These are phyloP conservation scores for Scalopus aquaticus DNA, from an alignment of 2,113 vertebrate genomes.

Conservation along the genomic window DNA sequence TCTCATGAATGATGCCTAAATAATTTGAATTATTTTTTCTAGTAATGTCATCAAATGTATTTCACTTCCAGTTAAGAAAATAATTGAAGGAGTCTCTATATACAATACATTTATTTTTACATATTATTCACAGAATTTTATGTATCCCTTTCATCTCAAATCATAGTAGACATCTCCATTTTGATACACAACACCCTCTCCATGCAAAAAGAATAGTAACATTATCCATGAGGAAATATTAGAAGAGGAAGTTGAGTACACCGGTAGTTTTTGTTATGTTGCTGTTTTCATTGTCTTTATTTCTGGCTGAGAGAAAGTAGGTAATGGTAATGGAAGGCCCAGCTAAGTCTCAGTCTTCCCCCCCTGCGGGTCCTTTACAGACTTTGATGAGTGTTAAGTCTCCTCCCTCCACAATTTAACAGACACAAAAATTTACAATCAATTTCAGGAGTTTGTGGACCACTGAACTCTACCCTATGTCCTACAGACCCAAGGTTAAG, in stretches of 20 bases:
- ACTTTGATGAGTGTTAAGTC: not conserved
- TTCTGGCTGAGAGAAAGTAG: not conserved
- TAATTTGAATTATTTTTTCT: not conserved
- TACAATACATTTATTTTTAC: not conserved
- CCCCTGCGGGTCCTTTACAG: not conserved
- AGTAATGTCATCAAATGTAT: not conserved
- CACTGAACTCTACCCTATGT: not conserved
- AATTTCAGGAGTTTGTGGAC: not conserved
- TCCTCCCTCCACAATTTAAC: not conserved
- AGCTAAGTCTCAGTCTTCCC: not conserved
- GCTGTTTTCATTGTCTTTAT: not conserved
- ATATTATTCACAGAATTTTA: not conserved
- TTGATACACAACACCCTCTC: not conserved
- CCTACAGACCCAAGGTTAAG: not conserved
- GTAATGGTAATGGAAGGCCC: not conserved
- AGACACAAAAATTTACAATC: not conserved
- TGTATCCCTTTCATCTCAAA: not conserved
- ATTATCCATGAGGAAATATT: not conserved
- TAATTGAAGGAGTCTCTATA: not conserved
- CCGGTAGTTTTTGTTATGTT: not conserved
- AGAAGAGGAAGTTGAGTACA: not conserved
- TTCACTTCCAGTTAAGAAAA: conserved; percentile 18
- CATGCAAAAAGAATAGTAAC: not conserved
- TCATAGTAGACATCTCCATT: not conserved
- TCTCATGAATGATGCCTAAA: conserved; percentile 4